Evolutionary conservation across 1,140 invertebrate genomes (phyloP), one percentile per base, ranked within the genome.

Genomic region (Leptinotarsa texana): DNA sequence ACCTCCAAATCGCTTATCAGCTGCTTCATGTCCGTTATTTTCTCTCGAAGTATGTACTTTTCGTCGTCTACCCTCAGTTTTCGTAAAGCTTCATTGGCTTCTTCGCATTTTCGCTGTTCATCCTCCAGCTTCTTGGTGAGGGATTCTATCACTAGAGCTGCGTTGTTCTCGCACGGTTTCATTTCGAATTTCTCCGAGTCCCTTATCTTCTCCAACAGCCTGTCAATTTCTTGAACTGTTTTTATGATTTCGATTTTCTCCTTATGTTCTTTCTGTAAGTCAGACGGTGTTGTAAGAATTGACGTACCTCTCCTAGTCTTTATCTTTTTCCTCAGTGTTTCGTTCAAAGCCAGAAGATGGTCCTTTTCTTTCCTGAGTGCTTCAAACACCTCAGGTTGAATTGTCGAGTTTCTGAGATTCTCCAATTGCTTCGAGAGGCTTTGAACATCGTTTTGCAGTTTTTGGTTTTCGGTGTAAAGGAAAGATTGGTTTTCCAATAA

Each of bases 401-500:
- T 65, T 2, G 72, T 74, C 11, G 68, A 70, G 33, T 63, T 71
- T 49, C 73, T 21, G 2, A 79, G 27, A 6, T 76, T 73, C 27
- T 79, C 73, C 65, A 79, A 42, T 69, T 79, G 75, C 18, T 74
- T 72, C 15, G 77, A 76, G 8, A 79, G 63, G 42, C 71, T 74
- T 13, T n/a, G 33, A 3, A 77, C 73, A 51, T 79, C 74, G 27
- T 79, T 17, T 69, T 79, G 77, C 24, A 79, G 73, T 48, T 66
- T 72, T 79, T 75, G 49, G 42, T 79, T 79, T 72, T 79, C 77
- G 13, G 66, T 61, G 49, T 75, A 75, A 33, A 79, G 75, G 67
- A 76, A 79, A 18, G 77, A 73, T 69, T 79, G 77, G 62, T 79
- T 79, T 70, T 79, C 72, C 33, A 76, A 21, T n/a, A 76, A 63